These are phyloP conservation scores for Pitangus sulphuratus DNA, from an alignment of 2,797 vertebrate genomes.

Conservation along the genomic window DNA sequence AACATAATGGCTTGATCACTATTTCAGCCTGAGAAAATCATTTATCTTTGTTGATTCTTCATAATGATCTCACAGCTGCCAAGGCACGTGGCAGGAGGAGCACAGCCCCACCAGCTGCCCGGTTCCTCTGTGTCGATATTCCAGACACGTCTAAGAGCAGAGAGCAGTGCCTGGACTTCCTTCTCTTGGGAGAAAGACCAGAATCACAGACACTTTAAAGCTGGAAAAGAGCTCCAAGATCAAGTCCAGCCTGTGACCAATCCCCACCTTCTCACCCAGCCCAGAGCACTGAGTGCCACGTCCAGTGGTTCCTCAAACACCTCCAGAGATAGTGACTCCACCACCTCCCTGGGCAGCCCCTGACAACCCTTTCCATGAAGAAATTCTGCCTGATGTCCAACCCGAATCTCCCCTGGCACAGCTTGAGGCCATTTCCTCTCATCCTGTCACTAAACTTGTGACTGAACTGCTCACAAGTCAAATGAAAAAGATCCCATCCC, in stretches of 20 bases:
- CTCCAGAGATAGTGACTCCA: background rate
- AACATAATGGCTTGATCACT: background rate
- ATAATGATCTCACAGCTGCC: background rate
- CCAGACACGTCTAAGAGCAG: accelerated
- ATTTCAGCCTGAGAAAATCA: background rate
- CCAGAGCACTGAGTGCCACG: accelerated
- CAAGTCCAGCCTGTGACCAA: accelerated
- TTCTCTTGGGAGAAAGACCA: too few relatives aligned
- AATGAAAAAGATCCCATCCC: background rate
- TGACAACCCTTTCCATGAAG: accelerated
- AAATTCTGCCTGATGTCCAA: accelerated
- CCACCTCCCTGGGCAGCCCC: background rate
- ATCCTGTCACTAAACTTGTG: too few relatives aligned
- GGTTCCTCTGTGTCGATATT: accelerated
- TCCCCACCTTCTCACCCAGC: background rate
- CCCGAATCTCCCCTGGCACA: accelerated
- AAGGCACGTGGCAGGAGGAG: background rate
- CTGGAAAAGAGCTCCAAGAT: background rate
- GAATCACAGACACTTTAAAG: accelerated
- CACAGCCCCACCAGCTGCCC: background rate
- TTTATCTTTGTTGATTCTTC: background rate
- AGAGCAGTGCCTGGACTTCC: background rate
- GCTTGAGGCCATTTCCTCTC: accelerated
- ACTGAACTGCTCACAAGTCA: accelerated
- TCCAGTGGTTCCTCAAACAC: accelerated